Conservation (phyloP, 2,888 invertebrate species). For the Phaonia tiefii region DNA sequence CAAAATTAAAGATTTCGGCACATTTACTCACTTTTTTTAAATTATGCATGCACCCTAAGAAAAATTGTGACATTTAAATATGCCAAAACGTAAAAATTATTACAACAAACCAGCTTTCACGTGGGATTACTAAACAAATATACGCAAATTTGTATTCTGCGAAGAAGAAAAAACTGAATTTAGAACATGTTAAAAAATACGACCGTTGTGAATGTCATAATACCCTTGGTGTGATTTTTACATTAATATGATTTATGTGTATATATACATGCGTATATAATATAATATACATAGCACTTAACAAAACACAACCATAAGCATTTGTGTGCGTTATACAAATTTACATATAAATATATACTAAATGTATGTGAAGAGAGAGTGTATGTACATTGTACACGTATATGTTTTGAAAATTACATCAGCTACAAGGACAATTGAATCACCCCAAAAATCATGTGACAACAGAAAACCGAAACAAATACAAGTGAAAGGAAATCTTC, state of each 20-base stretch:
- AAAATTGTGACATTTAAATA: constrained; percentile 14
- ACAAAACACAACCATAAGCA: too few species aligned
- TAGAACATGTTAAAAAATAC: constrained; percentile 11
- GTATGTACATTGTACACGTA: constrained; percentile 17
- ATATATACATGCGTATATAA: background rate
- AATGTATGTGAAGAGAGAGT: background rate
- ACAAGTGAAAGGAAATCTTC: constrained; percentile 6
- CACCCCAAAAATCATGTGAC: constrained; percentile 22
- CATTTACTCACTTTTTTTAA: too few species aligned
- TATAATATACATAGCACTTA: too few species aligned
- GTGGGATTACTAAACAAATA: constrained; percentile 1
- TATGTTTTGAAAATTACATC: background rate
- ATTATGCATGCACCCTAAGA: background rate
- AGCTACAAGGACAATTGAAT: constrained; percentile 41
- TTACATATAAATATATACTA: too few species aligned
- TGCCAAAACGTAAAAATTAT: background rate
- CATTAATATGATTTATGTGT: constrained; percentile 41
- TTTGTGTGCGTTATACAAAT: too few species aligned
- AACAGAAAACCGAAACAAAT: background rate
- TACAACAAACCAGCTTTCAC: background rate
- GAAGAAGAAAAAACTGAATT: background rate
- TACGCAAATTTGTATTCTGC: background rate
- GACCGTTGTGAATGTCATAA: background rate
- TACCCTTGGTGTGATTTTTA: constrained; percentile 48
- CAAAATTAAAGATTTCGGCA: too few species aligned